A percentile compares a stretch with the other conserved stretches of the same genome.
Conservation (phyloP, 2,113 vertebrate genomes). For the Terrapene triunguis region DNA sequence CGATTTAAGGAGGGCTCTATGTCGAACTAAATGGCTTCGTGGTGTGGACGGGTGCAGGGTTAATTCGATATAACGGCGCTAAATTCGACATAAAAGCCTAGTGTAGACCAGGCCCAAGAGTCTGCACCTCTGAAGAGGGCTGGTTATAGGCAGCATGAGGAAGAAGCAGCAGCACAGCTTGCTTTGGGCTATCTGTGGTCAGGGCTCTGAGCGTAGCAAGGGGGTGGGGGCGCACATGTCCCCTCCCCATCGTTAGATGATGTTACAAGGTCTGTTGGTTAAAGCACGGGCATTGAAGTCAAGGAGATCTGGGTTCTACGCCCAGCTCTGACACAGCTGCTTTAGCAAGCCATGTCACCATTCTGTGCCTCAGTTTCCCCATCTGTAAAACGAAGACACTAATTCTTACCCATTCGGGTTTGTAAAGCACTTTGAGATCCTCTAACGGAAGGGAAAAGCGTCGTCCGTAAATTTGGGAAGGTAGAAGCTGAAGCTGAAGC, state of each 20-base stretch:
- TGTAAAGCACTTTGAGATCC: not conserved
- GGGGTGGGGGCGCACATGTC: not conserved
- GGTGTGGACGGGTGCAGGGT: no score
- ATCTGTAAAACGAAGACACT: not conserved
- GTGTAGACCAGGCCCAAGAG: no score
- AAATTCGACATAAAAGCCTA: no score
- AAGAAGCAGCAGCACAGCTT: not conserved
- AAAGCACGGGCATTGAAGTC: not conserved
- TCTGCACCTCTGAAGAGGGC: not conserved
- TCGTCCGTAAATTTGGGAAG: not conserved
- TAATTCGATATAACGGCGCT: no score
- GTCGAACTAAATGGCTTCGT: no score
- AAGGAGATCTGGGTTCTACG: not conserved
- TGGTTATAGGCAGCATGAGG: not conserved
- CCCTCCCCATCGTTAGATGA: no score
- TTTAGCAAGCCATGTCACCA: not conserved
- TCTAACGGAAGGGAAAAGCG: not conserved
- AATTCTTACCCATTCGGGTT: not conserved
- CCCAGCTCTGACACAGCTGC: not conserved
- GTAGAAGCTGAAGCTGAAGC: not conserved
- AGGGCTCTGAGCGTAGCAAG: not conserved
- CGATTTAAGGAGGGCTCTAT: no score
- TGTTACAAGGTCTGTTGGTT: not conserved
- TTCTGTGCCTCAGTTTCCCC: not conserved
- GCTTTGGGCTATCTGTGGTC: not conserved